Base-by-base conservation (phyloP, 2,888 invertebrate genomes). In the Acrocyrtus sp. region DNA sequence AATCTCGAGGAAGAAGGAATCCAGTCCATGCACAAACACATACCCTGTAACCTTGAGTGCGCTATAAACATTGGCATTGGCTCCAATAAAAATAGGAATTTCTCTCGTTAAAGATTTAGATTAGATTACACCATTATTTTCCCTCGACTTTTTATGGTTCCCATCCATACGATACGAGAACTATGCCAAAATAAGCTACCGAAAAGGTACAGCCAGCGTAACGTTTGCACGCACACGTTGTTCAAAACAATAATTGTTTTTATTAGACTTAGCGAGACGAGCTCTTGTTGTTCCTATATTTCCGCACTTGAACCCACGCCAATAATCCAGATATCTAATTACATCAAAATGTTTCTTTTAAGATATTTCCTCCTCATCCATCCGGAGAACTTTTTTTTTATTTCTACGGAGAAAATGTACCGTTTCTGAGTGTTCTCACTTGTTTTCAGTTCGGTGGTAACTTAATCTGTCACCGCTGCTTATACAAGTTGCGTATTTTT, bases 391-490 rank as follows among this genome's bases (percentile, higher is more conserved):
- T n/a, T n/a, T n/a, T n/a, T n/a, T n/a, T n/a, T n/a, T n/a, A n/a
- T n/a, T n/a, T n/a, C n/a, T n/a, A n/a, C n/a, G n/a, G n/a, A n/a
- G n/a, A n/a, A n/a, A n/a, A n/a, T n/a, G n/a, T n/a, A n/a, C n/a
- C n/a, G n/a, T n/a, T n/a, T n/a, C n/a, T n/a, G n/a, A n/a, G n/a
- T n/a, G n/a, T n/a, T n/a, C n/a, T n/a, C n/a, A n/a, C n/a, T n/a
- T 60, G 45, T 57, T 27, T 43, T 68, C 26, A 47, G 48, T 34
- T 34, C 29, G 21, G 24, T 15, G 24, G 69, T 54, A 69, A 69
- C 61, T 69, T 48, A 54, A 69, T 69, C 69, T 53, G 61, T 69
- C 69, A 69, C 50, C 61, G 53, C 61, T 54, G 47, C 60, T 67
- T 51, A 66, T 67, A 56, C 51, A 39, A 48, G 17, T 48, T 48